Percentiles rank a stretch among this genome's conserved stretches.
These are phyloP conservation scores for Ennomos erosarius DNA, from an alignment of 2,888 invertebrate genomes.

Conservation along the genomic window DNA sequence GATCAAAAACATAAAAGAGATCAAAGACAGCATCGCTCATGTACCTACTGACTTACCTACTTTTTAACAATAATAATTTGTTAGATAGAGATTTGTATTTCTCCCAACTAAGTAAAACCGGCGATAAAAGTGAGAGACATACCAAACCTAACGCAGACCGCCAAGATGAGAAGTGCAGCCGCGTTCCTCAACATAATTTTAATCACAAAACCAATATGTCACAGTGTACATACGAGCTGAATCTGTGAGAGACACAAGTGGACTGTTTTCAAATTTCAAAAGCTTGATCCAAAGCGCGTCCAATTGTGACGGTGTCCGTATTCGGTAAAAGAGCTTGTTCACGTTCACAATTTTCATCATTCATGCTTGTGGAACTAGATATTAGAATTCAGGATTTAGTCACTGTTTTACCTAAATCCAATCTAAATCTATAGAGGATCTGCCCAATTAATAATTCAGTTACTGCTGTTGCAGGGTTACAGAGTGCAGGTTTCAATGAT, in stretches of 20 bases:
- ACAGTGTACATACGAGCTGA: constrained; percentile 32
- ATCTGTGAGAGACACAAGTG: constrained; percentile 34
- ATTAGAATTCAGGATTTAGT: not conserved
- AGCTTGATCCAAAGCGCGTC: constrained; percentile 29
- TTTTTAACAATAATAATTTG: no score
- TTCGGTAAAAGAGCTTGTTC: constrained; percentile 21
- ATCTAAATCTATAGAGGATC: no score
- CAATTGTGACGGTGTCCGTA: constrained; percentile 21
- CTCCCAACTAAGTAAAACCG: no score
- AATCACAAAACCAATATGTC: constrained; percentile 1
- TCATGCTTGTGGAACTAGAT: not conserved
- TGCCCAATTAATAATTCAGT: no score
- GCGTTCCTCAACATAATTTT: constrained; percentile 28
- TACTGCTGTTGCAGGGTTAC: no score
- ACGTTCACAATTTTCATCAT: not conserved
- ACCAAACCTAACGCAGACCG: constrained; percentile 29
- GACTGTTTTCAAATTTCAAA: constrained; percentile 52
- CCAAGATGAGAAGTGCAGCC: constrained; percentile 14
- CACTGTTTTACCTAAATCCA: no score
- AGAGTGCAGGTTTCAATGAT: no score
- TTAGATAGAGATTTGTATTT: no score
- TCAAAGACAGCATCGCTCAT: no score
- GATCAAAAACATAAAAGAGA: no score
- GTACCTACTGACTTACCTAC: no score
- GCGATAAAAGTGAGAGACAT: constrained; percentile 8